phyloP scores from a whole-genome alignment of 2,797 vertebrate genomes.

The Hoplostethus mediterraneus region DNA sequence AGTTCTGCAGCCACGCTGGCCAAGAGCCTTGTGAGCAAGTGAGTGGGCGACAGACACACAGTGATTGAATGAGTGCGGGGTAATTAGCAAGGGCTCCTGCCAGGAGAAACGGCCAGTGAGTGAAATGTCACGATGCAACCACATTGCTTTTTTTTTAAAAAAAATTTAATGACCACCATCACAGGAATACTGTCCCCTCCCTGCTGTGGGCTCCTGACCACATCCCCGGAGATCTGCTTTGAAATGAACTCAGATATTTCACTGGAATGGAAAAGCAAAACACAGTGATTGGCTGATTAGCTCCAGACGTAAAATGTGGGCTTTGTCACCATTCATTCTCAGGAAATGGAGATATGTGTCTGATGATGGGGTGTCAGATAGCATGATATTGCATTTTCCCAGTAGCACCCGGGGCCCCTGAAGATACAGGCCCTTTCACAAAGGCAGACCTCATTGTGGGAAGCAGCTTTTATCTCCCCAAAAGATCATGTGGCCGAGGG shows the following conservation, averaged over 20 bases:
- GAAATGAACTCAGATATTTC: slow-evolving; percentile 73
- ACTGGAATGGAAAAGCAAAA: slow-evolving; percentile 65
- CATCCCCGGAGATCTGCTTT: slow-evolving; percentile 51
- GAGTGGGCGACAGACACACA: slow-evolving; percentile 61
- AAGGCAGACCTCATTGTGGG: slow-evolving; percentile 61
- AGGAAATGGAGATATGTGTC: slow-evolving; percentile 80
- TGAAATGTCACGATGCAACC: slow-evolving; percentile 73
- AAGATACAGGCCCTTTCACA: slow-evolving; percentile 65
- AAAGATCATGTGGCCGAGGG: slow-evolving; percentile 65
- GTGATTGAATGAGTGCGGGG: slow-evolving; percentile 65
- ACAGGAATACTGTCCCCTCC: slow-evolving; percentile 9
- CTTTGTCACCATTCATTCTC: slow-evolving; percentile 70
- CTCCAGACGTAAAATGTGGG: slow-evolving; percentile 68
- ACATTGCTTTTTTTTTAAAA: slow-evolving; percentile 33
- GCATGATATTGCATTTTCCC: slow-evolving; percentile 81
- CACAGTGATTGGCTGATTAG: slow-evolving; percentile 71
- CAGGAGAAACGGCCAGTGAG: slow-evolving; percentile 66
- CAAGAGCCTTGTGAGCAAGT: slow-evolving; percentile 31
- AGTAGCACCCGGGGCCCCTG: slow-evolving; percentile 63
- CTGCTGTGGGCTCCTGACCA: slow-evolving; percentile 46
- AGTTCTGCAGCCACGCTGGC: slow-evolving; percentile 27
- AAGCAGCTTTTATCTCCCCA: slow-evolving; percentile 72
- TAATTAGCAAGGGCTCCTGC: slow-evolving; percentile 67
- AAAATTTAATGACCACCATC: slow-evolving; percentile 21
- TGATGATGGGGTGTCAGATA: slow-evolving; percentile 84